phyloP scores from a whole-genome alignment of 2,797 vertebrate species.

The Melanotaenia nigrans region DNA sequence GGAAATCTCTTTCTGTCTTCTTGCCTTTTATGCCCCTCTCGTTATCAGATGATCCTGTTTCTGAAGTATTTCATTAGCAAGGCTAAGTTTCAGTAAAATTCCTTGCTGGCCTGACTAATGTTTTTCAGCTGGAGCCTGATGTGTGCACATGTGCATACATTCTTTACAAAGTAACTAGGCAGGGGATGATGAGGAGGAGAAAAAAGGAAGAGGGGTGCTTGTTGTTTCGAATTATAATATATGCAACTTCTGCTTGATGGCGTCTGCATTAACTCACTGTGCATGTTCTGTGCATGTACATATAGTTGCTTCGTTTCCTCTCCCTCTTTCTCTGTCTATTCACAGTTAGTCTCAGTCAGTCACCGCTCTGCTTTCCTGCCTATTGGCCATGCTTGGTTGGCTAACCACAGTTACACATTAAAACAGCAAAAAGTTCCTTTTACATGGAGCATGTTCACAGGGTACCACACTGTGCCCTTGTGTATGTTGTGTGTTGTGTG shows the following conservation, averaged over 20 bases:
- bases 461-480: conserved; percentile 30
- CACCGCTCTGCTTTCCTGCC: conserved; percentile 59
- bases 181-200: not conserved
- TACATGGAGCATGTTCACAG: conserved; percentile 45
- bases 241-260: conserved; percentile 45
- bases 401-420: conserved; percentile 60
- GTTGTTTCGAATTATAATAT: conserved; percentile 34
- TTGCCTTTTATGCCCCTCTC: not conserved
- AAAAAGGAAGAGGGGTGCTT: conserved; percentile 24
- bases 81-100: conserved; percentile 58
- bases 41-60: conserved; percentile 25
- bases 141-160: conserved; percentile 36
- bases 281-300: conserved; percentile 7
- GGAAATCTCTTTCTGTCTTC: not conserved
- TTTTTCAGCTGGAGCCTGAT: conserved; percentile 65
- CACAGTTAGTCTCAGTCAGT: conserved; percentile 63
- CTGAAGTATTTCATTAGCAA: conserved; percentile 34
- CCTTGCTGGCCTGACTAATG: conserved; percentile 70
- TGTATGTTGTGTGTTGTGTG: conserved; percentile 23
- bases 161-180: conserved; percentile 16
- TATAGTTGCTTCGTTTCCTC: conserved; percentile 21
- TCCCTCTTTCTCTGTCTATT: conserved; percentile 30
- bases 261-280: conserved; percentile 30
- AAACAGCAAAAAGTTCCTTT: conserved; percentile 50
- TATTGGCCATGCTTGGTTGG: conserved; percentile 64